A percentile compares a stretch with the other conserved stretches of the same genome.
phyloP scores from a whole-genome alignment of 1,140 invertebrate genomes.

The Zaprionus ornatus region DNA sequence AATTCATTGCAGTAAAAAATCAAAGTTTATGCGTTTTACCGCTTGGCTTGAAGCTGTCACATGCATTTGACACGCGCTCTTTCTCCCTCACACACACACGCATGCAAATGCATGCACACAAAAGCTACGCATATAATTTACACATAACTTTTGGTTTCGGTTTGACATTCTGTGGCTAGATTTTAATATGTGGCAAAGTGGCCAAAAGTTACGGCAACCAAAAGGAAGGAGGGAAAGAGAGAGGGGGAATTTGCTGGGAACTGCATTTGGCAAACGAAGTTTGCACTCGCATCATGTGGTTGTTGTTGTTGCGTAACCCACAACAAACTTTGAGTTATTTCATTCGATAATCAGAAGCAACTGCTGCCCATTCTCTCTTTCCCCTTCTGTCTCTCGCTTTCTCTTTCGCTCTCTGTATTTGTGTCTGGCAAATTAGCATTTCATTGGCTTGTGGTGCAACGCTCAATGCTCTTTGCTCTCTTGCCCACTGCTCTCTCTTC shows the following conservation, averaged over 20 bases:
- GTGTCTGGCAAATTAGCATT: conserved; percentile 69
- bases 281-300: conserved; percentile 11
- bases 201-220: conserved; percentile 62
- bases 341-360: conserved; percentile 62
- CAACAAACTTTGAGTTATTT: conserved; percentile 28
- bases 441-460: conserved; percentile 24
- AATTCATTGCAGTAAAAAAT: conserved; percentile 38
- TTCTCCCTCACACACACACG: too few relatives aligned
- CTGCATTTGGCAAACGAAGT: conserved; percentile 62
- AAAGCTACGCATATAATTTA: conserved; percentile 44
- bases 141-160: conserved; percentile 79
- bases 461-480: conserved; percentile 51
- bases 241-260: conserved; percentile 30
- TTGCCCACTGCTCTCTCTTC: conserved; percentile 46
- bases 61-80: conserved; percentile 22
- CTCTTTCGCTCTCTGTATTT: conserved; percentile 32
- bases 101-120: not conserved
- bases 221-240: conserved; percentile 9
- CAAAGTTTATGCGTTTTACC: conserved; percentile 37
- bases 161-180: conserved; percentile 78
- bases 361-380: conserved; percentile 12
- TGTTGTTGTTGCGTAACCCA: conserved; percentile 18
- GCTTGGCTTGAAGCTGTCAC: conserved; percentile 45
- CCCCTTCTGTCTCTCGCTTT: not conserved
- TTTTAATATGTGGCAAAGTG: conserved; percentile 77